Conservation (phyloP, 1,140 invertebrate genomes). For the Zophobas morio region DNA sequence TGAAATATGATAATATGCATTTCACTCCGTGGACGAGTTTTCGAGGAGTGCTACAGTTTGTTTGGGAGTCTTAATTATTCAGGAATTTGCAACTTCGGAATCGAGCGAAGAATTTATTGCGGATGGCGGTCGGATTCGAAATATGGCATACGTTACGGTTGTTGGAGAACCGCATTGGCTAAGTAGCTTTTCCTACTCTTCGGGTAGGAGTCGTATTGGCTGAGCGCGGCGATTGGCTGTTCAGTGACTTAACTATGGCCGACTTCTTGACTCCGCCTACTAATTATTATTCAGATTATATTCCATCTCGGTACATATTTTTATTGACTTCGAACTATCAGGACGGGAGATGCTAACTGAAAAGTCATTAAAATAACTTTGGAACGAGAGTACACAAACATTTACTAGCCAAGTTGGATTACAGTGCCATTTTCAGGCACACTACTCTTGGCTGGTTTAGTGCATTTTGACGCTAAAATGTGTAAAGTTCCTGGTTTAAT, state of each 20-base stretch:
- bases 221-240: not conserved
- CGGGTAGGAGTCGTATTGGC: no score
- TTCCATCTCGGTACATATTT: no score
- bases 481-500: not conserved
- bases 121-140: no score
- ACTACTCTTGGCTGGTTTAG: no score
- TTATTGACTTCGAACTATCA: no score
- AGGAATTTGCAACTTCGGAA: not conserved
- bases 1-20: slow-evolving; percentile 37
- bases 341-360: no score
- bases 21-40: not conserved
- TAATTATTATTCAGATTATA: not conserved
- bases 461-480: not conserved
- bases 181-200: no score
- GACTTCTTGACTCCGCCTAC: not conserved
- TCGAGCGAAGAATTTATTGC: not conserved
- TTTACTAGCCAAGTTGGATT: not conserved
- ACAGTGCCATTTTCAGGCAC: not conserved
- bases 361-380: not conserved
- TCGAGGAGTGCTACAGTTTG: not conserved
- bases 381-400: not conserved
- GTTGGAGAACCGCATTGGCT: no score
- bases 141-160: no score
- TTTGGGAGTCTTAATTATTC: slow-evolving; percentile 7
- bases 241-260: not conserved